A percentile compares a stretch with the other conserved stretches of the same genome.
These are phyloP conservation scores for Euplagia quadripunctaria DNA, from an alignment of 2,888 invertebrate species.

Conservation along the genomic window DNA sequence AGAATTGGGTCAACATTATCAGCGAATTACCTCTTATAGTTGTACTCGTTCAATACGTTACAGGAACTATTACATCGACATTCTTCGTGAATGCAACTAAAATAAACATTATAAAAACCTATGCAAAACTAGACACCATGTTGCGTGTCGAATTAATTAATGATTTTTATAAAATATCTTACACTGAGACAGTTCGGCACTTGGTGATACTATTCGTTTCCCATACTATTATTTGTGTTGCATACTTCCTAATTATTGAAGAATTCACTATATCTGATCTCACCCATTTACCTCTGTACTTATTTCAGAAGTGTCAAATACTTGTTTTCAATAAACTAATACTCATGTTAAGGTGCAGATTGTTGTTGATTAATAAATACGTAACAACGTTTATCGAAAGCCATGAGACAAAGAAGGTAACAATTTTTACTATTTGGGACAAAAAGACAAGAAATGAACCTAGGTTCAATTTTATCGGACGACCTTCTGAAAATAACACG, in stretches of 20 bases:
- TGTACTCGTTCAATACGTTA: constrained; percentile 57
- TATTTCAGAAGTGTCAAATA: constrained; percentile 65
- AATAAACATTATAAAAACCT: constrained; percentile 53
- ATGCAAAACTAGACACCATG: constrained; percentile 58
- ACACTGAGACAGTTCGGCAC: constrained; percentile 37
- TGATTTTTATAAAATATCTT: constrained; percentile 55
- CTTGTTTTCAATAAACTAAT: constrained; percentile 63
- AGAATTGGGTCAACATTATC: constrained; percentile 46
- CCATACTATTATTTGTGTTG: constrained; percentile 43
- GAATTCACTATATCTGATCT: constrained; percentile 33
- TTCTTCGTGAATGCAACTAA: constrained; percentile 55
- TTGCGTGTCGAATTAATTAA: constrained; percentile 44
- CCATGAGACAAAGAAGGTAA: constrained; percentile 45
- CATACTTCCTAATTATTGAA: constrained; percentile 46
- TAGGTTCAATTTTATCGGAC: constrained; percentile 56
- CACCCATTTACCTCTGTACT: constrained; percentile 51
- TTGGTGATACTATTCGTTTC: constrained; percentile 42
- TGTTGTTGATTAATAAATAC: constrained; percentile 62
- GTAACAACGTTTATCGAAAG: constrained; percentile 59
- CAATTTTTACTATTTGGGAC: constrained; percentile 55
- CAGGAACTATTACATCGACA: constrained; percentile 52
- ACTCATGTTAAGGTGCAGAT: constrained; percentile 57
- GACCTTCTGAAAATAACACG: constrained; percentile 51
- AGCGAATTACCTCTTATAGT: constrained; percentile 56
- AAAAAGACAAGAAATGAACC: constrained; percentile 42